Percentiles rank a stretch among this genome's conserved stretches.
Conservation (phyloP, 2,113 vertebrate species). For the Passerina amoena region DNA sequence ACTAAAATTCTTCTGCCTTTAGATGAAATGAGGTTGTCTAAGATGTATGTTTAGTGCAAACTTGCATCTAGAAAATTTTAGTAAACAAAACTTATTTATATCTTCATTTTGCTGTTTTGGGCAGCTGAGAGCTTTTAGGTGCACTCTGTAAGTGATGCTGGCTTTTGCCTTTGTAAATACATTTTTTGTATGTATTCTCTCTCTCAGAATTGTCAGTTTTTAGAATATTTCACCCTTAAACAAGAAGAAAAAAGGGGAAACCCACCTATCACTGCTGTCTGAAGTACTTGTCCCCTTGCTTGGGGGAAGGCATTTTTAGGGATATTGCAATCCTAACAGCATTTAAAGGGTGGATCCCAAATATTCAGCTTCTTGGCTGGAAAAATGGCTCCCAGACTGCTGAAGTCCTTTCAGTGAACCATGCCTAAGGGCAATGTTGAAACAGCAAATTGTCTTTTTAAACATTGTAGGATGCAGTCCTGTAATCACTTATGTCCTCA, state of each 20-base stretch:
- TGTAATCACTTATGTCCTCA: slow-evolving; percentile 41
- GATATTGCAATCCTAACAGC: neutral
- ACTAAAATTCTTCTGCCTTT: neutral
- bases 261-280: neutral
- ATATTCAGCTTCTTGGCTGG: neutral
- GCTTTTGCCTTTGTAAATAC: neutral
- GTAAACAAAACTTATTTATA: neutral
- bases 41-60: neutral
- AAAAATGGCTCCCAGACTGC: neutral
- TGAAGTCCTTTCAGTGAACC: neutral
- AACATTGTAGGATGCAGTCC: neutral
- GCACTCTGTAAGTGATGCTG: neutral
- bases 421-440: neutral
- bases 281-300: neutral
- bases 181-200: rapidly evolving
- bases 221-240: neutral
- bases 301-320: neutral
- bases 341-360: neutral
- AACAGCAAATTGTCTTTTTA: slow-evolving; percentile 24
- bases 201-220: neutral
- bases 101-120: neutral
- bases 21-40: neutral
- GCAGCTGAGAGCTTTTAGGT: neutral
- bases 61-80: neutral
- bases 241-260: neutral